Evolutionary conservation across 2,888 invertebrate species (phyloP), one percentile per base, ranked within the genome.

Genomic region (Drosophila prostipennis): DNA sequence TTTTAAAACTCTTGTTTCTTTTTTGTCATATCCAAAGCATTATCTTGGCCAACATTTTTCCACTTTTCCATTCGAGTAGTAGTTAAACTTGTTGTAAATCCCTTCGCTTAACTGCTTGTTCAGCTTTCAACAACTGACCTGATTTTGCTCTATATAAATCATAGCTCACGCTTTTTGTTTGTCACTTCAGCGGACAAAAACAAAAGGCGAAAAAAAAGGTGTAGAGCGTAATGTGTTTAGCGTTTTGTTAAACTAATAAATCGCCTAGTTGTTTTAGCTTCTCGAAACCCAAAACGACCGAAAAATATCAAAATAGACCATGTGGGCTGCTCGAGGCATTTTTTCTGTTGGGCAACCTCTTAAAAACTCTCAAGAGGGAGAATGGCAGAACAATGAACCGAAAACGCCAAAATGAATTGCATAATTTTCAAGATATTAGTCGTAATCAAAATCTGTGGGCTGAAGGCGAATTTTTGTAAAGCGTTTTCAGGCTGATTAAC

Each of bases 241-340:
- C 67, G 64, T 67, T 67, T 64, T 64, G 64, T 64, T 64, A 67
- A 53, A 64, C 68, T 45, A 64, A 64, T 67, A 64, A 64, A 64
- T 67, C 34, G 69, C 55, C 54, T 16, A 14, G 45, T 23, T 55
- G 34, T 26, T 46, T 65, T 34, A 29, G 65, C 16, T 51, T 11
- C 19, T 45, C 55, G 34, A 55, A 39, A 37, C 11, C 34, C n/a
- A 16, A 39, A 29, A 11, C 10, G 2, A 29, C 13, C 13, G 7
- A 14, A 16, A 10, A 5, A 19, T 19, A 26, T 8, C 26, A 39
- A 39, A 16, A 36, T 19, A 48, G 3, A 13, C 13, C 8, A 26
- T 37, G 48, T 56, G 56, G 19, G 36, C 16, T 13, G 53, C 53
- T 32, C 1, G 10, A 32, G 29, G 13, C 57, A 26, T 4, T 51